Base-by-base conservation (phyloP, 2,888 invertebrate species). In the Phlogophora meticulosa region DNA sequence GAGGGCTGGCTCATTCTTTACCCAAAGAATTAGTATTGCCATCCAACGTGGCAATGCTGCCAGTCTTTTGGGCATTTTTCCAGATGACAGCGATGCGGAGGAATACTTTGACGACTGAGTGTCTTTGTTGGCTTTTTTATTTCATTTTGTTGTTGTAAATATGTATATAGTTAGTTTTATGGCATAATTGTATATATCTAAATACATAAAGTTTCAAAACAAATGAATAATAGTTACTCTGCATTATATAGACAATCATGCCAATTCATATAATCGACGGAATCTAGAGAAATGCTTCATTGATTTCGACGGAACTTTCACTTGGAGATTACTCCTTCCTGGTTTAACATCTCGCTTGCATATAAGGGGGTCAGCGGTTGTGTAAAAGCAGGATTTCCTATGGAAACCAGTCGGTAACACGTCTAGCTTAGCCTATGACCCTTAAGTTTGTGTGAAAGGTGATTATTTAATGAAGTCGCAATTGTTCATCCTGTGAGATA, bases 331-430 rank as follows among this genome's bases (percentile, higher is more conserved):
- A 34, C 53, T 60, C 24, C 67, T 78, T 78, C 79, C 72, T 71
- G 48, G 64, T 68, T 22, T 57, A 62, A 45, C 36, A 68, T 59
- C 73, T 57, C 60, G 67, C 68, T 34, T 11, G 36, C 24, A 36
- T 43, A 34, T 45, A 63, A 68, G 49, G 20, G 65, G 74, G 78
- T 75, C 71, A 71, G 13, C 4, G 40, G 65, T 73, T 69, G 73
- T 73, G 43, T 69, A 78, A 78, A 63, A 42, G 52, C 59, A 68
- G 64, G 75, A 72, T 75, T 78, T 78, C 79, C 68, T 75, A 28
- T 48, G 59, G 42, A 63, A 78, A 78, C 79, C 40, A 65, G 78
- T 72, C 48, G 20, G 42, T 9, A 24, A 51, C 59, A 62, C 55
- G 58, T 52, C 70, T 71, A 11, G 22, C n/a, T 2, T 75, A 52